A percentile compares a stretch with the other conserved stretches of the same genome.
These are phyloP conservation scores for Acrocephalus kingi DNA, from an alignment of 2,113 vertebrate genomes.

Conservation along the genomic window DNA sequence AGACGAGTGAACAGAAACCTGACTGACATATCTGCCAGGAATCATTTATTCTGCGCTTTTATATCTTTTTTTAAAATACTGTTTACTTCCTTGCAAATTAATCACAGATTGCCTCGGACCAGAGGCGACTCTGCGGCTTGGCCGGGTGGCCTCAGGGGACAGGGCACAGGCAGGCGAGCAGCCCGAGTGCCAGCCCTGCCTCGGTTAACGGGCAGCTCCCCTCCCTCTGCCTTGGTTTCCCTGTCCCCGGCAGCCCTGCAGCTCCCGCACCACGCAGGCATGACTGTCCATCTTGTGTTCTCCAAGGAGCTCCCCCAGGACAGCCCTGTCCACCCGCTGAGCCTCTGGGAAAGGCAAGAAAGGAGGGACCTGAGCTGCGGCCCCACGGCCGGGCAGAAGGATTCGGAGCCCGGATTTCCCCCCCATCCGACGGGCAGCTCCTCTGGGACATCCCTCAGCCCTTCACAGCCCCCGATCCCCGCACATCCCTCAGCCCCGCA, in stretches of 20 bases:
- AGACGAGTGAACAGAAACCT: not conserved
- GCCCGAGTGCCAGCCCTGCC: not conserved
- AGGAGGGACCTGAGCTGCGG: not conserved
- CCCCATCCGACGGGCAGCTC: not conserved
- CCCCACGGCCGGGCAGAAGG: not conserved
- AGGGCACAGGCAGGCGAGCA: not conserved
- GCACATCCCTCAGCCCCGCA: not conserved
- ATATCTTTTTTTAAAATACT: not conserved
- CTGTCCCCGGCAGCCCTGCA: not conserved
- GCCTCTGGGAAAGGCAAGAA: not conserved
- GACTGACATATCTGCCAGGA: not conserved
- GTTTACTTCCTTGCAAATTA: not conserved
- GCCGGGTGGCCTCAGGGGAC: not conserved
- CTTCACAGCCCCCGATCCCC: not conserved
- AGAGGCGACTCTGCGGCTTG: not conserved
- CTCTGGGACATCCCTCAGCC: not conserved
- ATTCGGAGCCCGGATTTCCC: not conserved
- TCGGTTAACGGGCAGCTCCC: not conserved
- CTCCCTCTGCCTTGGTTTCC: not conserved
- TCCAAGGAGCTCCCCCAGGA: not conserved
- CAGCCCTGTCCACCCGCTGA: not conserved
- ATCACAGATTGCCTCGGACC: not conserved
- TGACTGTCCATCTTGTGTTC: not conserved
- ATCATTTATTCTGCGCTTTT: not conserved
- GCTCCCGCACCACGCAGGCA: not conserved